Conservation (phyloP, 2,113 vertebrate genomes). For the Marcusenius ussheri region DNA sequence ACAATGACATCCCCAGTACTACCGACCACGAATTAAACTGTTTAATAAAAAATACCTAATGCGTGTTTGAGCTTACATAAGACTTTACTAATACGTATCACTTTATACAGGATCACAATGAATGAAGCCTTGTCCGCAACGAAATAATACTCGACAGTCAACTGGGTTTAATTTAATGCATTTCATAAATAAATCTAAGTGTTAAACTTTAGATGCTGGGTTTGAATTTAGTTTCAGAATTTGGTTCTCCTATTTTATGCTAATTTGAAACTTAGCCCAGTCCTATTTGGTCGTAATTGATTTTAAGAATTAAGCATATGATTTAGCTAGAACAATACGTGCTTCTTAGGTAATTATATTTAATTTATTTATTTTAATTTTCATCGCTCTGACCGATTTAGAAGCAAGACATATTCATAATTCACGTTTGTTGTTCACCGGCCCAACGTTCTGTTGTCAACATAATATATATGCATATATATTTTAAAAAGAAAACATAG, state of each 20-base stretch:
- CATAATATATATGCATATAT: not conserved
- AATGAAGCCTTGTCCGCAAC: no score
- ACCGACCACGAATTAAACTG: not conserved
- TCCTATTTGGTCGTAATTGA: not conserved
- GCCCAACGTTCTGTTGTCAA: not conserved
- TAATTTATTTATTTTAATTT: not conserved
- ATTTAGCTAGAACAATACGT: not conserved
- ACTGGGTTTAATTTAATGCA: not conserved
- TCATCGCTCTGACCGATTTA: not conserved
- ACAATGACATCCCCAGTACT: not conserved
- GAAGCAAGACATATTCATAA: not conserved
- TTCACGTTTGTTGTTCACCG: not conserved
- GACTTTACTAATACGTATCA: not conserved
- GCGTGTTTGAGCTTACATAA: slow-evolving; percentile 1
- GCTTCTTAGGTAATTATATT: not conserved
- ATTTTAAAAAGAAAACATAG: not conserved
- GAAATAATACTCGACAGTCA: not conserved
- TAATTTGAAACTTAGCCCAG: not conserved
- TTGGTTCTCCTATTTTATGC: not conserved
- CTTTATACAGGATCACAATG: not conserved
- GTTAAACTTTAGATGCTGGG: not conserved
- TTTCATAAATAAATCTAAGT: not conserved
- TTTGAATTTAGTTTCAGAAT: not conserved
- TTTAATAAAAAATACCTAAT: not conserved
- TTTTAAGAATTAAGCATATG: not conserved